A percentile compares a stretch with the other conserved stretches of the same genome.
phyloP scores from a whole-genome alignment of 2,113 vertebrate genomes.

The Acanthochromis polyacanthus region DNA sequence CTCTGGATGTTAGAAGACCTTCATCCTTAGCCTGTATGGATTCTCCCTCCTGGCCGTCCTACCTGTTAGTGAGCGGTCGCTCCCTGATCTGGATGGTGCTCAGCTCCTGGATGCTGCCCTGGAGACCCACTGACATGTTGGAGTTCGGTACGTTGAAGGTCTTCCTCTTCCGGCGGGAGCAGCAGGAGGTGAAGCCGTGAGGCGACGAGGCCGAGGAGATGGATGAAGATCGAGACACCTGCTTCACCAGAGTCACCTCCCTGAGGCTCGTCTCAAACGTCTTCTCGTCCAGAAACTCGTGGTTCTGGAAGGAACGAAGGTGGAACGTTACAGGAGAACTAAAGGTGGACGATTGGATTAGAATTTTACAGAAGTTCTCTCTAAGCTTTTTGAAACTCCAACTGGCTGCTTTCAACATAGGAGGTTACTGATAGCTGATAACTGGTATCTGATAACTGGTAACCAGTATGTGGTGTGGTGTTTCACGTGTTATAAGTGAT shows the following conservation, averaged over 20 bases:
- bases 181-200: conserved; percentile 90
- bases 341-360: no score
- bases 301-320: conserved; percentile 83
- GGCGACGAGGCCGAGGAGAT: conserved; percentile 84
- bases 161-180: conserved; percentile 91
- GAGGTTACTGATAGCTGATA: no score
- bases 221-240: conserved; percentile 89
- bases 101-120: conserved; percentile 92
- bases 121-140: conserved; percentile 81
- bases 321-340: neutral
- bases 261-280: conserved; percentile 89
- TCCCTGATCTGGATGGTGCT: conserved; percentile 97
- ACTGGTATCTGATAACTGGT: no score
- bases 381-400: no score
- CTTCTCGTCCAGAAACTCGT: conserved; percentile 95
- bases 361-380: no score
- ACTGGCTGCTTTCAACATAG: no score
- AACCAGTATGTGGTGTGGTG: neutral
- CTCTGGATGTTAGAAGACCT: no score
- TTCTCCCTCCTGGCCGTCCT: conserved; percentile 20
- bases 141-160: conserved; percentile 91
- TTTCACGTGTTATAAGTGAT: neutral
- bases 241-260: conserved; percentile 89
- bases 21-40: no score
- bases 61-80: conserved; percentile 92